Percentiles rank a stretch among this genome's conserved stretches.
Evolutionary conservation across 2,888 invertebrate genomes (phyloP).

Genomic region (Lasioglossum zephyrum): DNA sequence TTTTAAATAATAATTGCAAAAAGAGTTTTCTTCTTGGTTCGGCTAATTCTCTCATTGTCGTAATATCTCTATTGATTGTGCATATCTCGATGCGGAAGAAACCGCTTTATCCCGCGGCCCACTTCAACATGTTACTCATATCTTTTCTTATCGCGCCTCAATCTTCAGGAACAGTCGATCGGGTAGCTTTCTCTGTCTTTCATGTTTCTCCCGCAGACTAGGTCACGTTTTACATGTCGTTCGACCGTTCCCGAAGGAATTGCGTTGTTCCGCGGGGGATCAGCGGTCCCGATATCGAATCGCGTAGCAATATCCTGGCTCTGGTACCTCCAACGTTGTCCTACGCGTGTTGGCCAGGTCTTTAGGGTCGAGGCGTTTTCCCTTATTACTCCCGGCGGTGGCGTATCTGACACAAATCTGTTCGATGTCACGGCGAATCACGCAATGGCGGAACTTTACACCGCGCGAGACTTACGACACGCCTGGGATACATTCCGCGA

Average conservation of each 20-base stretch:
- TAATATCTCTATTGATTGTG: too few species aligned
- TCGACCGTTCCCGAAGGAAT: neutral
- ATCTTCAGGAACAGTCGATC: neutral
- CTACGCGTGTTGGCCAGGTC: neutral
- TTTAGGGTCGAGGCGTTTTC: neutral
- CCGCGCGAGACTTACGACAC: constrained; percentile 19
- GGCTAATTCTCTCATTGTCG: too few species aligned
- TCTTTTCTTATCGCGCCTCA: neutral
- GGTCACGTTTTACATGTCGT: neutral
- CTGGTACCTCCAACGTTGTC: neutral
- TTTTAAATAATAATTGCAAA: too few species aligned
- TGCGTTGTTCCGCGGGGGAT: neutral
- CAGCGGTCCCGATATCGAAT: constrained; percentile 8
- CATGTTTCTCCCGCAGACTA: neutral
- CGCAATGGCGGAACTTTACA: neutral
- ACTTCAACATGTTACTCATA: neutral
- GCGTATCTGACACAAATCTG: neutral
- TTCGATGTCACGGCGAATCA: constrained; percentile 11
- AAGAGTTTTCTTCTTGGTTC: too few species aligned
- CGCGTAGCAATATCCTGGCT: neutral
- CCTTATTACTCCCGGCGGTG: neutral
- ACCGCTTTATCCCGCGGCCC: too few species aligned
- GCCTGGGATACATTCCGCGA: constrained; percentile 19
- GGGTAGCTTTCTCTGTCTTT: neutral
- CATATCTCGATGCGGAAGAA: too few species aligned